A percentile compares a stretch with the other conserved stretches of the same genome.
Evolutionary conservation across 2,113 vertebrate species (phyloP).

Genomic region (Colaptes auratus): DNA sequence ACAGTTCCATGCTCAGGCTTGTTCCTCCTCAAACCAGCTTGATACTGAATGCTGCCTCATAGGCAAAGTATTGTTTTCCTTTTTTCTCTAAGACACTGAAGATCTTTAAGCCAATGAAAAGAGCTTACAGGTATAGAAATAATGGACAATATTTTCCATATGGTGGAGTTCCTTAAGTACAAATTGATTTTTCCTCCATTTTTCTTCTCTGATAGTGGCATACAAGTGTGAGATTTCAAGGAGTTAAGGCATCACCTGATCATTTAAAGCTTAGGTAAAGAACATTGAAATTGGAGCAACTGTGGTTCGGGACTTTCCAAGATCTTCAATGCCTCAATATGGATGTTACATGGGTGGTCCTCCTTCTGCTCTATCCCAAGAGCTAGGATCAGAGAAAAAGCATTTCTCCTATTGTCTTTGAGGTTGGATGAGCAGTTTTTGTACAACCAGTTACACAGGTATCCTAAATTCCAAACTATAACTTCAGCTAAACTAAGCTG

Average conservation of each 20-base stretch:
- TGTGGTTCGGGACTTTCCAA: slow-evolving; percentile 6
- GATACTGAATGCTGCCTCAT: neutral
- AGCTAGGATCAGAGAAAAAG: neutral
- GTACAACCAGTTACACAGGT: slow-evolving; percentile 22
- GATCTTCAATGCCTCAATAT: neutral
- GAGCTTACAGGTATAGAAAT: neutral
- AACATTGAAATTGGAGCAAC: neutral
- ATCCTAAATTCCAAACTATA: neutral
- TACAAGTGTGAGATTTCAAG: neutral
- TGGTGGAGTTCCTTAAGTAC: neutral
- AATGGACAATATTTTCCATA: neutral
- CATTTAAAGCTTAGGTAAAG: neutral
- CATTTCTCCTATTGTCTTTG: neutral
- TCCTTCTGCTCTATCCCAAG: neutral
- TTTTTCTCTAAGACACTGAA: neutral
- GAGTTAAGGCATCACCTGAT: neutral
- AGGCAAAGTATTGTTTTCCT: neutral
- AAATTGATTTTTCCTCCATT: neutral
- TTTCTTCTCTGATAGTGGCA: neutral
- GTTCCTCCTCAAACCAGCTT: neutral
- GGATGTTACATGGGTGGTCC: neutral
- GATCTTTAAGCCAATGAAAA: neutral
- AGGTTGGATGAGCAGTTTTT: neutral
- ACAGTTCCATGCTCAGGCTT: neutral
- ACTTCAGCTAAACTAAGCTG: neutral